Conservation (phyloP, 2,888 invertebrate species). For the Brenthis ino region DNA sequence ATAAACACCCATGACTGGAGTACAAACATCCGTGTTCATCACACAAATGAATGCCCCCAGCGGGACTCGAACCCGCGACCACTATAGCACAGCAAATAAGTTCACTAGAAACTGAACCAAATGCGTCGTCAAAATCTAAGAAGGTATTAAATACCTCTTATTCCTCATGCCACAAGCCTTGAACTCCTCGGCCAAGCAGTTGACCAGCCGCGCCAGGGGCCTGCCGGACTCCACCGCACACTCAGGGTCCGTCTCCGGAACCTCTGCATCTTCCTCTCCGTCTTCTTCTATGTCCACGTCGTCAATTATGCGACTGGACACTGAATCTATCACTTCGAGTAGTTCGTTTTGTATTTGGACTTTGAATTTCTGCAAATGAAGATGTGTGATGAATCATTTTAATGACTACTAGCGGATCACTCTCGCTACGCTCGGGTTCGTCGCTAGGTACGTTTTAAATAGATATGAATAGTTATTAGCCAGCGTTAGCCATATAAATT, state of each 20-base stretch:
- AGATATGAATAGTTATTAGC: too few species aligned
- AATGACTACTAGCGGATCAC: too few species aligned
- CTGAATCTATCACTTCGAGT: constrained; percentile 88
- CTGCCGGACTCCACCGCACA: constrained; percentile 63
- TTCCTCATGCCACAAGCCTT: constrained; percentile 66
- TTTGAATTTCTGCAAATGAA: constrained; percentile 85
- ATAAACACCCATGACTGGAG: too few species aligned
- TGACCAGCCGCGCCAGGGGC: constrained; percentile 63
- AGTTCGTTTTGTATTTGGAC: constrained; percentile 92
- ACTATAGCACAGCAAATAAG: too few species aligned
- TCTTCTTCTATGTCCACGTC: constrained; percentile 72
- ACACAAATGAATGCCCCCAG: too few species aligned
- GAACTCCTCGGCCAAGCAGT: constrained; percentile 67
- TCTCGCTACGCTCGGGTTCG: too few species aligned
- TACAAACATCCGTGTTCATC: too few species aligned
- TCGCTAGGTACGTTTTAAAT: too few species aligned
- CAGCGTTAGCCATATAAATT: too few species aligned
- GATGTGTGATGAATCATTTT: too few species aligned
- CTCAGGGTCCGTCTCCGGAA: constrained; percentile 47
- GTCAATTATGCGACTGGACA: constrained; percentile 89
- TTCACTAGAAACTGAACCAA: too few species aligned
- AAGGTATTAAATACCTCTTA: constrained; percentile 52
- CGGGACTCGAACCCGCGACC: too few species aligned
- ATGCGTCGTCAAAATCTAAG: neutral
- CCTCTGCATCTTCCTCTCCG: constrained; percentile 53